Evolutionary conservation across 2,888 invertebrate genomes (phyloP).

Genomic region (Acanthosepion esculentum): DNA sequence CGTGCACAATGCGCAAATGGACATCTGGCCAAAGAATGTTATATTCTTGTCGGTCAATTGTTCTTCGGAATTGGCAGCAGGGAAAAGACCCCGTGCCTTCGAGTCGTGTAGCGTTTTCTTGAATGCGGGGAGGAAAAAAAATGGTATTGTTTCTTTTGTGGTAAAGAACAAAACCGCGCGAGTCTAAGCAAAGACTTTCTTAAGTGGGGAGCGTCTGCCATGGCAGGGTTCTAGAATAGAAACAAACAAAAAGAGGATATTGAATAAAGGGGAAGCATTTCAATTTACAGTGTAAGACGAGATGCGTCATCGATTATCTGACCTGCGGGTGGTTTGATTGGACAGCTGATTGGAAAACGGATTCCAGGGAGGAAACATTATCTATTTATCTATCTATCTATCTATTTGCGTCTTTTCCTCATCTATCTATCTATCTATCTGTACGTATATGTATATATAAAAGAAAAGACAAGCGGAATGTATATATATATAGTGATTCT

Average conservation of each 20-base stretch:
- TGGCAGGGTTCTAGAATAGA: background rate
- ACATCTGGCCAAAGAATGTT: background rate
- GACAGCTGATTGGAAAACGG: no score
- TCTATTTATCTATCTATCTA: no score
- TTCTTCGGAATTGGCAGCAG: background rate
- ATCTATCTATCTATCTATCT: no score
- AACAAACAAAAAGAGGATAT: background rate
- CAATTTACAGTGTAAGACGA: background rate
- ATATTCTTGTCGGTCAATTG: background rate
- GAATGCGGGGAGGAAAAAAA: background rate
- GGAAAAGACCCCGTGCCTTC: background rate
- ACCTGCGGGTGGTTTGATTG: background rate
- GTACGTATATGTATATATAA: no score
- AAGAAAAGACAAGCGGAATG: no score
- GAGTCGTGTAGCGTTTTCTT: background rate
- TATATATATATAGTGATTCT: no score
- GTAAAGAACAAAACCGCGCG: background rate
- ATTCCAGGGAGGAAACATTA: no score
- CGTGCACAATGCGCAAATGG: background rate
- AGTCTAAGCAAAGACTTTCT: conserved; percentile 15
- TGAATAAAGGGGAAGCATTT: background rate
- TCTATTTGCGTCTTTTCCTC: no score
- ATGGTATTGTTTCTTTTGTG: background rate
- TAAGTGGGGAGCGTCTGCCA: background rate
- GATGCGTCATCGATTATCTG: background rate